Conservation (phyloP, 1,140 invertebrate species). For the Drosophila guanche region DNA sequence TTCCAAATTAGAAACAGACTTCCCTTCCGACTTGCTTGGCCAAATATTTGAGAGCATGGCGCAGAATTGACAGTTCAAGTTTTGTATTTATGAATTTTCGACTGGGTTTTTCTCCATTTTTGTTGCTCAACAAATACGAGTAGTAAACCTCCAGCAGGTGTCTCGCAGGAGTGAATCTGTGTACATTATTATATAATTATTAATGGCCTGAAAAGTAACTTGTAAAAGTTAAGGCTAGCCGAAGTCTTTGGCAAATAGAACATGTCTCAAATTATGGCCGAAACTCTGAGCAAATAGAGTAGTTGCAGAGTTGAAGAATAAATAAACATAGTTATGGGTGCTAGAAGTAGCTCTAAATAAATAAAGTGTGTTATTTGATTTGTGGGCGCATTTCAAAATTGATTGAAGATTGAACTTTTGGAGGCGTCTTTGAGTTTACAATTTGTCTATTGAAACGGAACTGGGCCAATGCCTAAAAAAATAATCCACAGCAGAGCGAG, state of each 20-base stretch:
- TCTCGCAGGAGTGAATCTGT: slow-evolving; percentile 28
- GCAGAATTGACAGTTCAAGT: slow-evolving; percentile 35
- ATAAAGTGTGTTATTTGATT: background rate
- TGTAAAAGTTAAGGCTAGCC: slow-evolving; percentile 15
- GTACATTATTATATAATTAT: slow-evolving; percentile 35
- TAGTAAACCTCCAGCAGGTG: slow-evolving; percentile 29
- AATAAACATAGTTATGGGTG: background rate
- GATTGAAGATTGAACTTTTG: background rate
- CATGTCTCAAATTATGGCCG: background rate
- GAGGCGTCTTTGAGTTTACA: background rate
- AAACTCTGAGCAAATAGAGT: slow-evolving; percentile 17
- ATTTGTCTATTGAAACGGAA: background rate
- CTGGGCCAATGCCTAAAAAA: slow-evolving; percentile 26
- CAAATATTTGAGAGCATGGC: slow-evolving; percentile 59
- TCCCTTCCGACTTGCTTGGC: slow-evolving; percentile 38
- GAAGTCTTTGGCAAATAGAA: slow-evolving; percentile 34
- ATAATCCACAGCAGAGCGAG: slow-evolving; percentile 12
- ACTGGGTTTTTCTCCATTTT: background rate
- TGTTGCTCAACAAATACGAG: slow-evolving; percentile 30
- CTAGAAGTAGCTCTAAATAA: too few species aligned
- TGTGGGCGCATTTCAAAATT: slow-evolving; percentile 12
- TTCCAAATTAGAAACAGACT: slow-evolving; percentile 66
- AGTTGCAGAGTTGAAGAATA: background rate
- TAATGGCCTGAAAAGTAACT: slow-evolving; percentile 10
- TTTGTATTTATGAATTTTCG: slow-evolving; percentile 27